A percentile compares a stretch with the other conserved stretches of the same genome.
Conservation (phyloP, 1,140 invertebrate genomes). For the Tetramorium alpestre region DNA sequence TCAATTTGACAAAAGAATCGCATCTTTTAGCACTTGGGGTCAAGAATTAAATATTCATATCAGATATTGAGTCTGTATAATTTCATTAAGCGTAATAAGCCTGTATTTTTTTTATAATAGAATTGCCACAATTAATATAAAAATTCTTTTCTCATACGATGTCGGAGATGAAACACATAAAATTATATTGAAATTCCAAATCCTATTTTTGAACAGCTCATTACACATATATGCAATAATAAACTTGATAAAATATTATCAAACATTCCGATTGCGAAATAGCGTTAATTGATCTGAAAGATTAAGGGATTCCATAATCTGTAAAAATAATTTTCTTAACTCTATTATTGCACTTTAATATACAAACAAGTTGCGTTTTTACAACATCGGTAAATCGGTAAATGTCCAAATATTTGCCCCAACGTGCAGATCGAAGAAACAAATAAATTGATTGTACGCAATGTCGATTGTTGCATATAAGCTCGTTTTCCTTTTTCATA, state of each 20-base stretch:
- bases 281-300: background rate
- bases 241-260: background rate
- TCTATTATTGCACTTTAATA: background rate
- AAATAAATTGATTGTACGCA: background rate
- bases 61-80: background rate
- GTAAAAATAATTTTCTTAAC: background rate
- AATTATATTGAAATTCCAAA: background rate
- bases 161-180: background rate
- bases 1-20: background rate
- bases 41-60: background rate
- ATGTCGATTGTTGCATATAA: conserved; percentile 1
- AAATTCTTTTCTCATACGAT: background rate
- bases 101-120: background rate
- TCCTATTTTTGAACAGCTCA: background rate
- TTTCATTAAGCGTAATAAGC: background rate
- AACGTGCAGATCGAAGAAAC: background rate
- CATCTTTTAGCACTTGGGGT: background rate
- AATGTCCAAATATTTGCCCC: background rate
- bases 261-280: background rate
- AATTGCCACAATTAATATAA: background rate
- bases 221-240: background rate
- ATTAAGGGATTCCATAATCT: background rate
- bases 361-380: background rate
- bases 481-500: background rate
- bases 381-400: background rate